Evolutionary conservation across 1,140 invertebrate species (phyloP), one percentile per base, ranked within the genome.

Genomic region (Diploscapter pachys): DNA sequence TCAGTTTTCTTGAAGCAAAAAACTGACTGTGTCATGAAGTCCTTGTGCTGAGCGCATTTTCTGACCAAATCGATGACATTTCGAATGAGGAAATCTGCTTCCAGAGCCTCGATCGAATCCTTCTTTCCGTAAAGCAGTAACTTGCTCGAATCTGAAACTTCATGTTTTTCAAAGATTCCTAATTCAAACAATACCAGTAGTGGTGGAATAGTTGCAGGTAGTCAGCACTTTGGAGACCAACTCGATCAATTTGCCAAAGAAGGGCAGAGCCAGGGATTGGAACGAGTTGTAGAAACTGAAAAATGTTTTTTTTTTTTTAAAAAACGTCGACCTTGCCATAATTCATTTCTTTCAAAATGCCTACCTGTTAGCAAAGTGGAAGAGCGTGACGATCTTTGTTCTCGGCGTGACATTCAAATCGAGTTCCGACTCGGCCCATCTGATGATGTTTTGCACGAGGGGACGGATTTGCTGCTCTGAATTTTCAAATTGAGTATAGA

Each of bases 361-460:
- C n/a, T 51, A 72, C 53, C 57, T 49, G 53, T 78, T 78, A 48
- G 75, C 77, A 72, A 78, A 72, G 63, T 78, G 74, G 57, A 78
- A 79, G 5, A 71, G 51, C 5, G 74, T 56, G 8, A 77, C 65
- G 49, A 78, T 51, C 13, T 74, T 55, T n/a, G 77, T 53, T 31
- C 77, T 54, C 8, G 54, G 63, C 63, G 63, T 31, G 63, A 8
- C 13, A 31, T 11, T 55, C 9, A 55, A 4, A 3, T 52, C 67
- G 56, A 78, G 63, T 3, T 67, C 77, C n/a, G 61, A 53, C 51
- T 67, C 67, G 13, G 69, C 77, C 77, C 77, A 78, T 54, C 66
- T 63, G 55, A 77, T 68, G 50, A 78, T 52, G 13, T 59, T 55
- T 9, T 51, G 13, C 51, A 78, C 59, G n/a, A 78, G 63, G 0